Conservation (phyloP, 2,113 vertebrate species). For the Sialia sialis region DNA sequence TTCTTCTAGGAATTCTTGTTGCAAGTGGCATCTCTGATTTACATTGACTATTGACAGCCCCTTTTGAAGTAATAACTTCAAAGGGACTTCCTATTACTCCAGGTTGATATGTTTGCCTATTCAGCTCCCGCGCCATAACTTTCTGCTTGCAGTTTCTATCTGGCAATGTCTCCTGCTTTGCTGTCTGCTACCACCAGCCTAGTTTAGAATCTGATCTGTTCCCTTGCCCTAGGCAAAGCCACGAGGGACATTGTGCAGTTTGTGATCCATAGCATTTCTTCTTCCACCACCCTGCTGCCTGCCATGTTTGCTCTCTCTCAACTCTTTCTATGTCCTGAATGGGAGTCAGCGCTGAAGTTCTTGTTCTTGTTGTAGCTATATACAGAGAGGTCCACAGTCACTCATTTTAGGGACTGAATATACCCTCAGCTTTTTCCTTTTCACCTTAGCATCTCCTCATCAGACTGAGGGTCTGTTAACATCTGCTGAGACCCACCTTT, state of each 20-base stretch:
- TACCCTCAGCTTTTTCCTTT: background rate
- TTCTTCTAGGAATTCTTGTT: background rate
- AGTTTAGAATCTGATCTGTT: background rate
- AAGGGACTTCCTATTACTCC: background rate
- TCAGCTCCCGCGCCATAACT: background rate
- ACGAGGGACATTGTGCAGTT: background rate
- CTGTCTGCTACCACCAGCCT: background rate
- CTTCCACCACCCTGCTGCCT: background rate
- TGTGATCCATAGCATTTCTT: background rate
- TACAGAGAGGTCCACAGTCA: background rate
- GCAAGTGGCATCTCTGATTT: background rate
- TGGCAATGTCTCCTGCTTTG: background rate
- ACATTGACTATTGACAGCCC: background rate
- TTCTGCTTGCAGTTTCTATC: background rate
- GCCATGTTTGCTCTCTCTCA: background rate
- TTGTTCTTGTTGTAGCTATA: background rate
- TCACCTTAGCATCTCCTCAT: background rate
- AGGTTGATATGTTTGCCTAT: background rate
- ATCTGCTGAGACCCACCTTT: background rate
- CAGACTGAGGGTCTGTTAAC: background rate
- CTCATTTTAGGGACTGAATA: background rate
- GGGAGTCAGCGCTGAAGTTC: background rate
- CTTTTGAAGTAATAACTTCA: conserved; percentile 5
- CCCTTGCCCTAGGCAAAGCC: background rate
- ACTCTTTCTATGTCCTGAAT: background rate